A percentile compares a stretch with the other conserved stretches of the same genome.
Evolutionary conservation across 2,113 vertebrate species (phyloP).

Genomic region (Romanogobio albipinnatus): DNA sequence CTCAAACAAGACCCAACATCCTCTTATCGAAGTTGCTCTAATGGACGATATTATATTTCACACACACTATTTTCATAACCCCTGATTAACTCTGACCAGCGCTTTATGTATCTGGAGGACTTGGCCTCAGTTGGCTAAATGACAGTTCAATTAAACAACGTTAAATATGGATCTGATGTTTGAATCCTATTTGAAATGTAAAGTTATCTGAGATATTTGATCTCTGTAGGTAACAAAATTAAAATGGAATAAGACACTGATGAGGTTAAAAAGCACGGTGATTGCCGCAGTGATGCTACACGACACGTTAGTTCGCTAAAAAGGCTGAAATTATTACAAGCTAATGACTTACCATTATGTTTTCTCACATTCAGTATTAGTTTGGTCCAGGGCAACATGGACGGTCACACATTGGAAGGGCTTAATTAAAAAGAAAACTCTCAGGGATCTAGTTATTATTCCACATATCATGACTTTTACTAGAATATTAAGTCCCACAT

Average conservation of each 20-base stretch:
- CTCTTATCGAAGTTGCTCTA: not conserved
- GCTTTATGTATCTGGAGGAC: not conserved
- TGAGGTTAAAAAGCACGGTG: not conserved
- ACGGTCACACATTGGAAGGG: not conserved
- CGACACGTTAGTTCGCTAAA: not conserved
- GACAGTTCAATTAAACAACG: not conserved
- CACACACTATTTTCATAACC: slow-evolving; percentile 14
- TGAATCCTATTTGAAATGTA: slow-evolving; percentile 9
- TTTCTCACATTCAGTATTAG: slow-evolving; percentile 14
- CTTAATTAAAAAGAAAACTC: not conserved
- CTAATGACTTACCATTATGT: not conserved
- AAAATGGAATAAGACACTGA: not conserved
- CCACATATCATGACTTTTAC: slow-evolving; percentile 2
- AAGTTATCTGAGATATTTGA: not conserved
- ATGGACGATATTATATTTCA: slow-evolving; percentile 30
- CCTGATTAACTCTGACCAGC: slow-evolving; percentile 20
- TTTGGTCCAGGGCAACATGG: not conserved
- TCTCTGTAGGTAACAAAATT: not conserved
- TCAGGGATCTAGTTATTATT: not conserved
- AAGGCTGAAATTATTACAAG: not conserved
- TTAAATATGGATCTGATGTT: slow-evolving; percentile 8
- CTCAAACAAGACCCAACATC: not conserved
- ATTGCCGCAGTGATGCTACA: not conserved
- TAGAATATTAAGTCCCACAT: not conserved
- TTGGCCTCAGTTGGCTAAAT: slow-evolving; percentile 6